Evolutionary conservation across 2,888 invertebrate species (phyloP).

Genomic region (Poecilus cupreus): DNA sequence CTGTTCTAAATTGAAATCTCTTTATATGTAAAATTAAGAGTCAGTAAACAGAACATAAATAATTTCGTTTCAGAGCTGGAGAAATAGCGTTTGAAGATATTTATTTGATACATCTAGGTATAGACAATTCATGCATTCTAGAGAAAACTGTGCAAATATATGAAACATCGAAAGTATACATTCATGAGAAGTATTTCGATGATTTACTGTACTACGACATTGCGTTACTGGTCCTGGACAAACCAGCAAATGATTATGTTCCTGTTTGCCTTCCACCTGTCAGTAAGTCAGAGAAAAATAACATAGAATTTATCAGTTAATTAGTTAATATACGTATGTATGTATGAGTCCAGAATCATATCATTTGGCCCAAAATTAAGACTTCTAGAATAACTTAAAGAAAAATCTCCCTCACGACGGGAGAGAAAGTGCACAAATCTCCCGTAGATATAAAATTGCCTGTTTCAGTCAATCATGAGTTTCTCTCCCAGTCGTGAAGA

Average conservation of each 20-base stretch:
- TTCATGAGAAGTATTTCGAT: constrained; percentile 69
- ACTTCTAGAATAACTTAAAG: too few species aligned
- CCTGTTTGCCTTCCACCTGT: constrained; percentile 69
- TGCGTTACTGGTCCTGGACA: constrained; percentile 67
- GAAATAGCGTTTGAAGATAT: constrained; percentile 66
- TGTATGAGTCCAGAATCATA: too few species aligned
- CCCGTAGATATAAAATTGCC: too few species aligned
- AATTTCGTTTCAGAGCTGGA: constrained; percentile 51
- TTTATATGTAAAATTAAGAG: background rate
- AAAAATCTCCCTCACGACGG: too few species aligned
- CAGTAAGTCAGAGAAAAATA: constrained; percentile 65
- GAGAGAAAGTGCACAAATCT: too few species aligned
- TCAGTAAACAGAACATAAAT: too few species aligned
- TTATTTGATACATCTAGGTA: constrained; percentile 68
- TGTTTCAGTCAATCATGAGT: too few species aligned
- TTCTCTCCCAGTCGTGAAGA: too few species aligned
- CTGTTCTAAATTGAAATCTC: too few species aligned
- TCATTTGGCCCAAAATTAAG: too few species aligned
- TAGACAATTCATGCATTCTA: constrained; percentile 68
- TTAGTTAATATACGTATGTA: too few species aligned
- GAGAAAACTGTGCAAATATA: constrained; percentile 66
- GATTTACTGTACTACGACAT: constrained; percentile 70
- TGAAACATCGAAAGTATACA: constrained; percentile 67
- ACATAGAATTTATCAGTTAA: too few species aligned
- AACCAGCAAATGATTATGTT: constrained; percentile 65